These are phyloP conservation scores for Mycalesis mineus DNA, from an alignment of 2,888 invertebrate species.

Conservation along the genomic window DNA sequence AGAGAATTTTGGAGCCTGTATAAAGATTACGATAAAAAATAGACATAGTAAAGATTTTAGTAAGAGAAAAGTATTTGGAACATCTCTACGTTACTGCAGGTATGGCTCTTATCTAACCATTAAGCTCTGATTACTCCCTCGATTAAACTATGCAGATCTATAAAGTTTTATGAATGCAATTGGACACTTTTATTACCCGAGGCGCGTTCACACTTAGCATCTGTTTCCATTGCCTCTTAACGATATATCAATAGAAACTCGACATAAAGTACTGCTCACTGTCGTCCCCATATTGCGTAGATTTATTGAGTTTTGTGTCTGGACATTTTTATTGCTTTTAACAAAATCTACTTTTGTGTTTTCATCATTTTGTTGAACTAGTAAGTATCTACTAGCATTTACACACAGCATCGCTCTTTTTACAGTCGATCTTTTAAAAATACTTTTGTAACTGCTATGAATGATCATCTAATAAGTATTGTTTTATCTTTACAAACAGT, in stretches of 20 bases:
- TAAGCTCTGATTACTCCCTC: constrained; percentile 20
- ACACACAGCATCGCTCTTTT: no score
- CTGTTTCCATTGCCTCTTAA: constrained; percentile 14
- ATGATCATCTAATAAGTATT: no score
- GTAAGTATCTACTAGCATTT: no score
- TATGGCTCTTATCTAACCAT: background rate
- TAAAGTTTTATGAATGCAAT: constrained; percentile 55
- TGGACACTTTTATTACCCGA: constrained; percentile 53
- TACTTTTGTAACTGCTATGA: no score
- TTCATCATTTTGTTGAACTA: no score
- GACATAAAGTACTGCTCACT: background rate
- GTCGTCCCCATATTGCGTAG: background rate
- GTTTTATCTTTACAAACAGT: no score
- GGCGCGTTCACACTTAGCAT: constrained; percentile 34
- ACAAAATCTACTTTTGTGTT: background rate
- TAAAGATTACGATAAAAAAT: no score
- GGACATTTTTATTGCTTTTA: background rate
- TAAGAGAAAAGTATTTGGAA: no score
- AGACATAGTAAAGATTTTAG: no score
- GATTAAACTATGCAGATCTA: constrained; percentile 45
- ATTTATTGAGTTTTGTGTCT: background rate
- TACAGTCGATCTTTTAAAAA: no score
- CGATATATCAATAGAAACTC: background rate
- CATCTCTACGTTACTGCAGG: no score
- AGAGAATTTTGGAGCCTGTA: no score